These are phyloP conservation scores for Hypsibius dujardini DNA, from an alignment of 1,140 invertebrate genomes.

Conservation along the genomic window DNA sequence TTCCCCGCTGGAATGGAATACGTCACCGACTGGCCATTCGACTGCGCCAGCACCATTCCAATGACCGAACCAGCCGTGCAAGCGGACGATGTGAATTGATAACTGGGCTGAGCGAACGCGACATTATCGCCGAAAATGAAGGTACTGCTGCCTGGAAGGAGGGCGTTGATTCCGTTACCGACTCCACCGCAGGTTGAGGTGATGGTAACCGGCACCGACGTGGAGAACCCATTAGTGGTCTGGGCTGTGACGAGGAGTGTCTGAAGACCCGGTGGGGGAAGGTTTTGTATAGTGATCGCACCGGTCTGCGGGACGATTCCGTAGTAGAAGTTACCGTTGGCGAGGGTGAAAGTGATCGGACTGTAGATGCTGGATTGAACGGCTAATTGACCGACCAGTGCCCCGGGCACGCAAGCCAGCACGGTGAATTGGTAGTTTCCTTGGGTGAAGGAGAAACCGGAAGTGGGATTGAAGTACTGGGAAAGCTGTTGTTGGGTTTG, in stretches of 20 bases:
- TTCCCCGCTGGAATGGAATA: neutral
- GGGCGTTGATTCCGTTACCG: neutral
- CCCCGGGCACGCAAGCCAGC: neutral
- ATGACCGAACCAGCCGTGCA: neutral
- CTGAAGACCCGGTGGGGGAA: neutral
- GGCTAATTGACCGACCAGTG: neutral
- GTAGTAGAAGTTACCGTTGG: conserved; percentile 1
- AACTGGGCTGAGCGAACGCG: neutral
- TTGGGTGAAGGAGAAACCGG: neutral
- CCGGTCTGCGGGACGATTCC: neutral
- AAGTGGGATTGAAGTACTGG: no score
- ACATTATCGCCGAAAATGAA: neutral
- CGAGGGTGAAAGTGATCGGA: neutral
- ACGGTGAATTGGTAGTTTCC: neutral
- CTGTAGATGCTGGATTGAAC: neutral
- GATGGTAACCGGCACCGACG: neutral
- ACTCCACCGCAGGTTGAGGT: neutral
- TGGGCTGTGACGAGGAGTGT: neutral
- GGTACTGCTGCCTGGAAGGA: no score
- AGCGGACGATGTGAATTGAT: neutral
- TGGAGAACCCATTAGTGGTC: neutral
- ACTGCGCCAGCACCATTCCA: neutral
- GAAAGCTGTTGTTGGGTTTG: no score
- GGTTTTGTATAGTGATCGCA: neutral
- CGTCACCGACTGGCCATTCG: neutral